Percentiles rank a stretch among this genome's conserved stretches.
phyloP scores from a whole-genome alignment of 1,140 invertebrate genomes.

The Orchesella cincta region DNA sequence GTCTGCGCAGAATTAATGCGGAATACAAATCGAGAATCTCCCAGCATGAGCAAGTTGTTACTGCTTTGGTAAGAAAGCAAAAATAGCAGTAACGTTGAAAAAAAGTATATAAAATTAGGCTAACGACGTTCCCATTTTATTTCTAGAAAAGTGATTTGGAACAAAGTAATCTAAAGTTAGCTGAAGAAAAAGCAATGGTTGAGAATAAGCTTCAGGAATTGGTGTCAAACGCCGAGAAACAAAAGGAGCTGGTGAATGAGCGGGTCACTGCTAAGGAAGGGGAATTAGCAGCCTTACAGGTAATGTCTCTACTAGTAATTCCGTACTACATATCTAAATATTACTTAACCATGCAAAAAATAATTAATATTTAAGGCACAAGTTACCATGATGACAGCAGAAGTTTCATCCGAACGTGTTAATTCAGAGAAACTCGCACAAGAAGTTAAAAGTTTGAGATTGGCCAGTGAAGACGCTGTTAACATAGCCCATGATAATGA shows the following conservation, averaged over 20 bases:
- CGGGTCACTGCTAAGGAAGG: no score
- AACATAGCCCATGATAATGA: constrained; percentile 49
- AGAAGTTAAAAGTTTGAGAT: constrained; percentile 45
- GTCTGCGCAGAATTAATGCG: background rate
- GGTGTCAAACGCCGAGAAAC: constrained; percentile 57
- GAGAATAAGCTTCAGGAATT: constrained; percentile 56
- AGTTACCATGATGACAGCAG: background rate
- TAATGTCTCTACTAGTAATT: no score
- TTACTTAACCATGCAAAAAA: no score
- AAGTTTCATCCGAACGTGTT: background rate
- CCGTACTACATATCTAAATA: background rate
- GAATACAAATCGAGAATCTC: background rate
- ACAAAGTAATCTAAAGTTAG: no score
- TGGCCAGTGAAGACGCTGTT: constrained; percentile 38
- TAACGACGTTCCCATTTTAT: constrained; percentile 11
- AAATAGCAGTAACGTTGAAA: no score
- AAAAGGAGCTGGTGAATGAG: constrained; percentile 55
- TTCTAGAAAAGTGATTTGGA: no score
- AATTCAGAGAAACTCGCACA: background rate
- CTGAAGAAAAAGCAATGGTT: constrained; percentile 54
- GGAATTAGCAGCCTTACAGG: no score
- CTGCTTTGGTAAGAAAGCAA: background rate
- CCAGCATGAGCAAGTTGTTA: background rate
- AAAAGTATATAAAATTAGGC: no score
- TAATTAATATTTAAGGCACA: no score